phyloP scores from a whole-genome alignment of 2,888 invertebrate species.

The Allacma fusca region DNA sequence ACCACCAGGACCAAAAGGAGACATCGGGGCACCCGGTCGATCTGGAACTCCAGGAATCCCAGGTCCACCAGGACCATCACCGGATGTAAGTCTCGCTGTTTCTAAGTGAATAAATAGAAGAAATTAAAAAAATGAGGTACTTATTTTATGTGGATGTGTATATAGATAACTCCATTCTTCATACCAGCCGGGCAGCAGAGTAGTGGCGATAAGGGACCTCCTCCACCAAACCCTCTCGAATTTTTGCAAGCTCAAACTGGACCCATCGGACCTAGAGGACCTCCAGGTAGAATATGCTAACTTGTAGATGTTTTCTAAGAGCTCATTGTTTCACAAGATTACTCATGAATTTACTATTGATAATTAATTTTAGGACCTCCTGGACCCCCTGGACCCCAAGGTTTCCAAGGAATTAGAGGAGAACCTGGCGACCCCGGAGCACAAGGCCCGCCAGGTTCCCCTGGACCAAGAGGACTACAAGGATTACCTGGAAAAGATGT shows the following conservation, averaged over 20 bases:
- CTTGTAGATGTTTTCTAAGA: too few species aligned
- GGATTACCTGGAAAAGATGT: slow-evolving; percentile 81
- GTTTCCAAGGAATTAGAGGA: slow-evolving; percentile 80
- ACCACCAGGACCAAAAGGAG: slow-evolving; percentile 70
- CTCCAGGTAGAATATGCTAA: too few species aligned
- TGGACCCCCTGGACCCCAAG: slow-evolving; percentile 75
- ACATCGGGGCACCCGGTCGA: slow-evolving; percentile 65
- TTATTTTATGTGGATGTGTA: too few species aligned
- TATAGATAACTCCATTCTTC: slow-evolving; percentile 77
- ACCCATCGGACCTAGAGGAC: slow-evolving; percentile 80
- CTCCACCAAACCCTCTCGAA: slow-evolving; percentile 73
- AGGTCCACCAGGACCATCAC: slow-evolving; percentile 73
- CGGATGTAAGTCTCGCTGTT: slow-evolving; percentile 69
- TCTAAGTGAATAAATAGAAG: too few species aligned
- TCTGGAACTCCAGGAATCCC: slow-evolving; percentile 62
- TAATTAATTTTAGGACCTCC: slow-evolving; percentile 46
- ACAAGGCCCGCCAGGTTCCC: slow-evolving; percentile 67
- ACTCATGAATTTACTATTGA: too few species aligned
- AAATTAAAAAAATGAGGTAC: too few species aligned
- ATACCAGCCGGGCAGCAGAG: slow-evolving; percentile 70
- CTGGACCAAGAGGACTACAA: slow-evolving; percentile 73
- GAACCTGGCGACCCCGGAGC: slow-evolving; percentile 73
- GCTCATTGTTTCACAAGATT: too few species aligned
- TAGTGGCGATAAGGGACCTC: slow-evolving; percentile 79
- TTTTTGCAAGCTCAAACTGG: slow-evolving; percentile 83